These are phyloP conservation scores for Carcina quercana DNA, from an alignment of 2,888 invertebrate species.

Conservation along the genomic window DNA sequence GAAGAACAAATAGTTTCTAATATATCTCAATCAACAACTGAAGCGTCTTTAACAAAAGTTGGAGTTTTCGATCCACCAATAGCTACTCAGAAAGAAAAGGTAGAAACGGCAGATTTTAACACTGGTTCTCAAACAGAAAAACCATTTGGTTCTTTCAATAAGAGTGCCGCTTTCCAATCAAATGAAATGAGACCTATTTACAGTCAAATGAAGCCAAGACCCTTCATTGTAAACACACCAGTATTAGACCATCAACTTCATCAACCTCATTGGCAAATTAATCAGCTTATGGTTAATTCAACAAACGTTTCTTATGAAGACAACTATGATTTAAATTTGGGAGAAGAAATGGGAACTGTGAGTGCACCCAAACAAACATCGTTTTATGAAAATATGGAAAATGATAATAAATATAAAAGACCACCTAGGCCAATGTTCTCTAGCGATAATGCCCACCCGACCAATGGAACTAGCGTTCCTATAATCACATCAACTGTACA, in stretches of 20 bases:
- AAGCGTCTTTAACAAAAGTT: slow-evolving; percentile 35
- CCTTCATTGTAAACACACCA: slow-evolving; percentile 49
- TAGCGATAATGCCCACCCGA: slow-evolving; percentile 31
- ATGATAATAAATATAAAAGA: slow-evolving; percentile 33
- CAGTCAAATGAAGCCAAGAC: slow-evolving; percentile 51
- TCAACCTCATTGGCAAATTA: slow-evolving; percentile 69
- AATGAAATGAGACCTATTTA: slow-evolving; percentile 54
- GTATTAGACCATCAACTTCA: slow-evolving; percentile 61
- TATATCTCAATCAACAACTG: slow-evolving; percentile 28
- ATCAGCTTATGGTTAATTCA: slow-evolving; percentile 55
- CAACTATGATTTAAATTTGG: slow-evolving; percentile 55
- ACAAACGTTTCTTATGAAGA: slow-evolving; percentile 59
- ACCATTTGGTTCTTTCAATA: slow-evolving; percentile 51
- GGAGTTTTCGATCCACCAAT: slow-evolving; percentile 32
- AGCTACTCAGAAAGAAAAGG: slow-evolving; percentile 26
- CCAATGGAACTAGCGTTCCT: slow-evolving; percentile 44
- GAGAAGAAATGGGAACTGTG: slow-evolving; percentile 49
- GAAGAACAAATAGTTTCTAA: slow-evolving; percentile 24
- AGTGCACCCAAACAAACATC: slow-evolving; percentile 28
- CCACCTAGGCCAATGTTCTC: slow-evolving; percentile 36
- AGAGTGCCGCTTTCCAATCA: slow-evolving; percentile 39
- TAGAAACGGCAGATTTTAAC: slow-evolving; percentile 34
- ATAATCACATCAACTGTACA: slow-evolving; percentile 68
- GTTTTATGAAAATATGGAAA: slow-evolving; percentile 23
- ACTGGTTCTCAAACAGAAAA: slow-evolving; percentile 67